Evolutionary conservation across 1,140 invertebrate species (phyloP).

Genomic region (Drosophila dunni): DNA sequence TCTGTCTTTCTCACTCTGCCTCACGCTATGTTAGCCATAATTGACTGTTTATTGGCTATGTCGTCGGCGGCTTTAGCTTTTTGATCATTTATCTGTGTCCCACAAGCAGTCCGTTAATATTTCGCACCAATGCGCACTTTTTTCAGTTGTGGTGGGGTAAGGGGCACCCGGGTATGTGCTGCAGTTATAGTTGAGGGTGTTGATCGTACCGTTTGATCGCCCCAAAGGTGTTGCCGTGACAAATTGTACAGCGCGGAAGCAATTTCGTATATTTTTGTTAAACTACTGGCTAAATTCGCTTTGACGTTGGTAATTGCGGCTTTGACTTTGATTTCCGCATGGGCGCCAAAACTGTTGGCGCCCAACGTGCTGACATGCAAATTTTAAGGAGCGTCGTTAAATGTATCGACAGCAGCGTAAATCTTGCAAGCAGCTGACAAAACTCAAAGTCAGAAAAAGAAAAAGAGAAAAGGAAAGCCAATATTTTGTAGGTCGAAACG

Average conservation of each 20-base stretch:
- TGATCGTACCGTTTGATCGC: conserved; percentile 24
- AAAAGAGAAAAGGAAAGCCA: conserved; percentile 49
- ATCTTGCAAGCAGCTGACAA: conserved; percentile 28
- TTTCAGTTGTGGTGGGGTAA: conserved; percentile 40
- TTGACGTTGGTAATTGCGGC: conserved; percentile 61
- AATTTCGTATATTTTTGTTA: conserved; percentile 51
- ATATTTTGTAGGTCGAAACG: conserved; percentile 45
- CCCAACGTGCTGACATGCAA: conserved; percentile 47
- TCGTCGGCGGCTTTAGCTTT: conserved; percentile 68
- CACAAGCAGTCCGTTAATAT: conserved; percentile 50
- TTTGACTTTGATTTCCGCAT: conserved; percentile 80
- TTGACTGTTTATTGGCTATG: conserved; percentile 80
- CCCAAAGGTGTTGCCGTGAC: conserved; percentile 74
- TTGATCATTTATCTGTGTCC: conserved; percentile 73
- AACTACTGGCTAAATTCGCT: conserved; percentile 45
- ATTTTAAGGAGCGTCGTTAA: conserved; percentile 28
- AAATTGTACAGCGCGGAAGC: conserved; percentile 75
- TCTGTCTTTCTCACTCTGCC: not conserved
- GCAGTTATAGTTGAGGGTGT: conserved; percentile 18
- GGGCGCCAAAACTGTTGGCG: conserved; percentile 54
- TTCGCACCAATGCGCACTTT: conserved; percentile 57
- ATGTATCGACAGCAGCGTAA: conserved; percentile 18
- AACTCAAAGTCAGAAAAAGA: conserved; percentile 3
- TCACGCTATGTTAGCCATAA: conserved; percentile 48
- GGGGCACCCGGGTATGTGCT: not conserved